Evolutionary conservation across 2,797 vertebrate species (phyloP).

Genomic region (Dendrocincla tyrannina): DNA sequence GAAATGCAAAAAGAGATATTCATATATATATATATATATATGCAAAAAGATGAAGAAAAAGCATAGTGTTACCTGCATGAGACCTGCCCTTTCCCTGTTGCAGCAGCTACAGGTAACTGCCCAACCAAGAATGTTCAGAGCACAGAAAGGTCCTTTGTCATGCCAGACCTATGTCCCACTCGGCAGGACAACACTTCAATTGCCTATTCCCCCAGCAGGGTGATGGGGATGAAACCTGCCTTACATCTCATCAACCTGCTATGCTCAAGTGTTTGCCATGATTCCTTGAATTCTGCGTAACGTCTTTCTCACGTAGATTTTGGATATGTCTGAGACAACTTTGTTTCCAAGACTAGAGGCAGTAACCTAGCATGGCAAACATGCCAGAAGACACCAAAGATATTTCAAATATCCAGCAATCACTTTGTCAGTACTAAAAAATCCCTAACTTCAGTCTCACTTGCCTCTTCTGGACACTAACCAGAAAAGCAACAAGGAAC

Average conservation of each 20-base stretch:
- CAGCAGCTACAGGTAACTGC: neutral
- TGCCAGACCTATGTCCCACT: accelerated
- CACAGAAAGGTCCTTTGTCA: neutral
- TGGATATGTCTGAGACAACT: neutral
- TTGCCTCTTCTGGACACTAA: neutral
- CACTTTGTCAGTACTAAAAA: neutral
- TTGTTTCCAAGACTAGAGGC: neutral
- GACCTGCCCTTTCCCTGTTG: neutral
- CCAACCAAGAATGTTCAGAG: accelerated
- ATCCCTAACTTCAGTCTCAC: neutral
- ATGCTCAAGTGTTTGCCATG: neutral
- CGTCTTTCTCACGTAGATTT: neutral
- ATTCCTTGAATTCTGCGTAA: neutral
- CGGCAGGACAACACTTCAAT: neutral
- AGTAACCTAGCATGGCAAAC: neutral
- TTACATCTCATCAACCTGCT: neutral
- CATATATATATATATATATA: neutral
- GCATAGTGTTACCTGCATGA: neutral
- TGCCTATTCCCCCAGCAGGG: neutral
- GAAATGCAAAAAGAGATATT: neutral
- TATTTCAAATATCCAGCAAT: neutral
- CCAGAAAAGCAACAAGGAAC: neutral
- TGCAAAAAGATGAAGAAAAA: neutral
- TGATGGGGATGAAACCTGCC: neutral
- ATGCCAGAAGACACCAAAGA: neutral